Percentiles rank a stretch among this genome's conserved stretches.
Conservation (phyloP, 2,888 invertebrate species). For the Ypsolopha sequella region DNA sequence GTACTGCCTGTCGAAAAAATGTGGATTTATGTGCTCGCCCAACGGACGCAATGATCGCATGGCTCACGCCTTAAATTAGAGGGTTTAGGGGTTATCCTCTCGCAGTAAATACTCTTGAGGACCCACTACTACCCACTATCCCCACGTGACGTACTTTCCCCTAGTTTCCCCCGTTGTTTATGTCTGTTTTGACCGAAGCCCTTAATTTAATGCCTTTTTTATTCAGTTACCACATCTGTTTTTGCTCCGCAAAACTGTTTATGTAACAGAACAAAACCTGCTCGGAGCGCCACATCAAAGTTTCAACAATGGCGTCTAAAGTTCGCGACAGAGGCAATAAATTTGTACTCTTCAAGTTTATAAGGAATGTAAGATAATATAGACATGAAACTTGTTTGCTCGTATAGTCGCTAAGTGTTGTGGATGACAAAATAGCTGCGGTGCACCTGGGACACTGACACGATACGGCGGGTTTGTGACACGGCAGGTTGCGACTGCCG, state of each 20-base stretch:
- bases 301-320: constrained; percentile 21
- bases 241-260: too few species aligned
- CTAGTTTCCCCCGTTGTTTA: constrained; percentile 34
- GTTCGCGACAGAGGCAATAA: constrained; percentile 28
- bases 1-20: constrained; percentile 56
- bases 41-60: constrained; percentile 58
- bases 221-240: not conserved
- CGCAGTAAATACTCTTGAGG: constrained; percentile 53
- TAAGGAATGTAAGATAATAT: constrained; percentile 32
- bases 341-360: constrained; percentile 31
- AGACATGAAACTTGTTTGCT: constrained; percentile 44
- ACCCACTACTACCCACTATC: constrained; percentile 28
- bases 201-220: constrained; percentile 23
- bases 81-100: constrained; percentile 61
- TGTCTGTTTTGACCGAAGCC: constrained; percentile 26
- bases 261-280: too few species aligned
- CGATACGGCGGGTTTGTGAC: constrained; percentile 20
- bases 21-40: constrained; percentile 60
- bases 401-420: constrained; percentile 46
- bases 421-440: constrained; percentile 45
- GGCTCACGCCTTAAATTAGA: constrained; percentile 64
- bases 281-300: constrained; percentile 18
- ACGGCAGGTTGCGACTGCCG: not conserved
- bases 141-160: constrained; percentile 15
- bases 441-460: constrained; percentile 47